Percentiles rank a stretch among this genome's conserved stretches.
These are phyloP conservation scores for Triplophysa dalaica DNA, from an alignment of 2,113 vertebrate species.

Conservation along the genomic window DNA sequence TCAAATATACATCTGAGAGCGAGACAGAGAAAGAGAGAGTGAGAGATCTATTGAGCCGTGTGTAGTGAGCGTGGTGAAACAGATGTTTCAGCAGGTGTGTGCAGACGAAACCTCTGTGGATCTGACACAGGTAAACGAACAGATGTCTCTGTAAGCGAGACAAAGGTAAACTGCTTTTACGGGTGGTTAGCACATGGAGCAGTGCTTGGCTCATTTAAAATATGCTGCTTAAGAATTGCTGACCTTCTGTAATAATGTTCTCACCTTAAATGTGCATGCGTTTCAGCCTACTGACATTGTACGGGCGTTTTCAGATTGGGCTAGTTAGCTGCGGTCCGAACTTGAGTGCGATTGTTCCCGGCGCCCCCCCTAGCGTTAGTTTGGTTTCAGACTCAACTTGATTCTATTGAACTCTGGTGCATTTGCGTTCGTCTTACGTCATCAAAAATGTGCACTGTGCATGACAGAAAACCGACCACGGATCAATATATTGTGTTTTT, in stretches of 20 bases:
- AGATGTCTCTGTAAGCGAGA: background rate
- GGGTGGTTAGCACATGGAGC: background rate
- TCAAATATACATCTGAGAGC: conserved; percentile 37
- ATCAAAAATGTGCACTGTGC: too few species aligned
- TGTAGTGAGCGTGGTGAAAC: background rate
- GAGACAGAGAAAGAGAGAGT: background rate
- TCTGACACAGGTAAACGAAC: conserved; percentile 18
- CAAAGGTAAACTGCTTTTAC: conserved; percentile 3
- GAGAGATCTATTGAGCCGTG: background rate
- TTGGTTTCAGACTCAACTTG: too few species aligned
- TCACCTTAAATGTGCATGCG: background rate
- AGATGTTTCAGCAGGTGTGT: conserved; percentile 11
- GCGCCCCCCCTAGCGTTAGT: too few species aligned
- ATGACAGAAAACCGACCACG: too few species aligned
- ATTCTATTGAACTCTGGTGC: too few species aligned
- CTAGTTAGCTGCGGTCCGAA: too few species aligned
- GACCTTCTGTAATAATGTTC: background rate
- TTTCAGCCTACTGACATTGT: too few species aligned
- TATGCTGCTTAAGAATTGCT: background rate
- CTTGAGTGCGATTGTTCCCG: too few species aligned
- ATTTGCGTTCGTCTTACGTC: too few species aligned
- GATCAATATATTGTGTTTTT: too few species aligned
- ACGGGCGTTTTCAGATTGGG: too few species aligned
- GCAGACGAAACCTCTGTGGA: background rate
- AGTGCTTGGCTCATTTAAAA: background rate